These are phyloP conservation scores for Akabosia matsudoensis DNA, from an alignment of 1,140 invertebrate species.

Conservation along the genomic window DNA sequence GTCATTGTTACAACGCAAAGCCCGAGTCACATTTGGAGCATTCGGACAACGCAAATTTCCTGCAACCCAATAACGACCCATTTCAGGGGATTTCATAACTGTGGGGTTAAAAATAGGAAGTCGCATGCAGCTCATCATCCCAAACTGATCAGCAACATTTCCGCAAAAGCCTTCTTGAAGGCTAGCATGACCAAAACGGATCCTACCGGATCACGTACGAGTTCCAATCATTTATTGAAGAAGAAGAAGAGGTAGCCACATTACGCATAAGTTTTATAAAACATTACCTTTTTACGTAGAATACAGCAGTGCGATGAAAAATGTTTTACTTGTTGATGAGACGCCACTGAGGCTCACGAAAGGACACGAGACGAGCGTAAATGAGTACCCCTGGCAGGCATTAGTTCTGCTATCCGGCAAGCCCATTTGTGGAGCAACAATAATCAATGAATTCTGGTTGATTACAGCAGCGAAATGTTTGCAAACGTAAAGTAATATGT, in stretches of 20 bases:
- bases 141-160: too few species aligned
- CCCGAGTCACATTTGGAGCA: constrained; percentile 49
- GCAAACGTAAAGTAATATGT: constrained; percentile 28
- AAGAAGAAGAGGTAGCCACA: not conserved
- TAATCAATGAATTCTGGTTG: constrained; percentile 37
- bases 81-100: not conserved
- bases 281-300: not conserved
- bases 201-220: not conserved
- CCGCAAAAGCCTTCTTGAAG: not conserved
- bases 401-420: constrained; percentile 34
- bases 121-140: not conserved
- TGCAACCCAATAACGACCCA: constrained; percentile 46
- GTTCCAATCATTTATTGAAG: not conserved
- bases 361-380: constrained; percentile 42
- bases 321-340: not conserved
- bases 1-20: constrained; percentile 51
- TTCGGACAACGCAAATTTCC: constrained; percentile 50
- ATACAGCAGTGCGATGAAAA: constrained; percentile 14
- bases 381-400: constrained; percentile 45
- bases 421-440: constrained; percentile 38
- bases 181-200: not conserved
- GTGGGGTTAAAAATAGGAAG: constrained; percentile 4
- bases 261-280: too few species aligned
- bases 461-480: constrained; percentile 43
- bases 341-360: constrained; percentile 28